Evolutionary conservation across 2,113 vertebrate species (phyloP).

Genomic region (Ellobius talpinus): DNA sequence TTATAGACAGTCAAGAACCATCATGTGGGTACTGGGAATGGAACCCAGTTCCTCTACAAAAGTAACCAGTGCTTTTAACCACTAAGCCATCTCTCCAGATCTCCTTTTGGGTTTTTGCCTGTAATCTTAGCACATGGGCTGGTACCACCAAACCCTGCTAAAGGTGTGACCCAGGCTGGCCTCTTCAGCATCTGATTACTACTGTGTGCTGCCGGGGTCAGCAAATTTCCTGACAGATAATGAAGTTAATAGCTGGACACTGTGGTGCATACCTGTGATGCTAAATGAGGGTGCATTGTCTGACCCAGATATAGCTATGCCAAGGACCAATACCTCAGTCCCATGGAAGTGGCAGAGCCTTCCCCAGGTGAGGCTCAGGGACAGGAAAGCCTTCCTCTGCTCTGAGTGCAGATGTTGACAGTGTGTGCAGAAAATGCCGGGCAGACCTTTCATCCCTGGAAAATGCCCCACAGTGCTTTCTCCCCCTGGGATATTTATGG

Average conservation of each 20-base stretch:
- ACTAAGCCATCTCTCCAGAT: too few species aligned
- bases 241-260: not conserved
- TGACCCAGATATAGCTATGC: too few species aligned
- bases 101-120: too few species aligned
- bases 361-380: not conserved
- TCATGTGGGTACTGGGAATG: not conserved
- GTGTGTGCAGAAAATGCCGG: not conserved
- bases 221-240: not conserved
- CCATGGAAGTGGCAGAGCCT: not conserved
- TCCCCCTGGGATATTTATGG: not conserved
- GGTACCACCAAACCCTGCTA: too few species aligned
- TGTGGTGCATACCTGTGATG: not conserved
- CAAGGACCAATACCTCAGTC: not conserved
- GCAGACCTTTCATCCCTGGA: not conserved
- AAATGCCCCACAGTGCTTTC: not conserved
- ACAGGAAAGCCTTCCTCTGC: too few species aligned
- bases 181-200: not conserved
- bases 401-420: not conserved
- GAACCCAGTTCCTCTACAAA: not conserved
- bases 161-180: not conserved
- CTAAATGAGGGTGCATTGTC: too few species aligned
- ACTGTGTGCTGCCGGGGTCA: too few species aligned
- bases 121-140: too few species aligned
- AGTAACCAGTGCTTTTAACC: not conserved
- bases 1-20: not conserved